A percentile compares a stretch with the other conserved stretches of the same genome.
These are phyloP conservation scores for Phalera bucephala DNA, from an alignment of 2,888 invertebrate genomes.

Conservation along the genomic window DNA sequence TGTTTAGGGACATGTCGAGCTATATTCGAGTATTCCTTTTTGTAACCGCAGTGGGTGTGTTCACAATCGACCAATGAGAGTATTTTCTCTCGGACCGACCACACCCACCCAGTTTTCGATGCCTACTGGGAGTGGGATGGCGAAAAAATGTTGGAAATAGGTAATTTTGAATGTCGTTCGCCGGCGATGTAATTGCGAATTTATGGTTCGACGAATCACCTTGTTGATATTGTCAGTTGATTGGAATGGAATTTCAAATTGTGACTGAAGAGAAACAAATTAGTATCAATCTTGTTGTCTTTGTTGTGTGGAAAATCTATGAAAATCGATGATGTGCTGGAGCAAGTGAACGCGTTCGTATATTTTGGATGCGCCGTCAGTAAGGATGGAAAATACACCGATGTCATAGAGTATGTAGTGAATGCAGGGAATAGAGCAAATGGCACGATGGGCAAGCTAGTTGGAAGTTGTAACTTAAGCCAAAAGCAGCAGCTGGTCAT, in stretches of 20 bases:
- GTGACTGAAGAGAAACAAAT: slow-evolving; percentile 15
- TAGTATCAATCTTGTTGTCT: not conserved
- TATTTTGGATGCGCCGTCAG: no score
- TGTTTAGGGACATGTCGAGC: slow-evolving; percentile 51
- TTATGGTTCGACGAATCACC: slow-evolving; percentile 52
- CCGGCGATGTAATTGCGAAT: slow-evolving; percentile 72
- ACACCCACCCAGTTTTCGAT: slow-evolving; percentile 75
- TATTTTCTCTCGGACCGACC: slow-evolving; percentile 50
- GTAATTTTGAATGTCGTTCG: slow-evolving; percentile 75
- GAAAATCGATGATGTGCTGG: not conserved
- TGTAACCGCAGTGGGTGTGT: slow-evolving; percentile 67
- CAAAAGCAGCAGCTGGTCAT: no score
- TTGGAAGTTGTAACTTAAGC: no score
- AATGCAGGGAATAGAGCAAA: no score
- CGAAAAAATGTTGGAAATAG: slow-evolving; percentile 73
- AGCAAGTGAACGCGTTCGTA: no score
- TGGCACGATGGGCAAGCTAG: no score
- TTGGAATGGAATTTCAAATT: slow-evolving; percentile 41
- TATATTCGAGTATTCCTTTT: slow-evolving; percentile 62
- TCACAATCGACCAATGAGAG: slow-evolving; percentile 65
- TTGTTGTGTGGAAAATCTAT: not conserved
- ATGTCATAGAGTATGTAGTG: no score
- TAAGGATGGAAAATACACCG: no score
- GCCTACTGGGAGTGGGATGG: slow-evolving; percentile 78
- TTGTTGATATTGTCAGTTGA: slow-evolving; percentile 31